Percentiles rank a stretch among this genome's conserved stretches.
Conservation (phyloP, 1,140 invertebrate species). For the Whitmania pigra region DNA sequence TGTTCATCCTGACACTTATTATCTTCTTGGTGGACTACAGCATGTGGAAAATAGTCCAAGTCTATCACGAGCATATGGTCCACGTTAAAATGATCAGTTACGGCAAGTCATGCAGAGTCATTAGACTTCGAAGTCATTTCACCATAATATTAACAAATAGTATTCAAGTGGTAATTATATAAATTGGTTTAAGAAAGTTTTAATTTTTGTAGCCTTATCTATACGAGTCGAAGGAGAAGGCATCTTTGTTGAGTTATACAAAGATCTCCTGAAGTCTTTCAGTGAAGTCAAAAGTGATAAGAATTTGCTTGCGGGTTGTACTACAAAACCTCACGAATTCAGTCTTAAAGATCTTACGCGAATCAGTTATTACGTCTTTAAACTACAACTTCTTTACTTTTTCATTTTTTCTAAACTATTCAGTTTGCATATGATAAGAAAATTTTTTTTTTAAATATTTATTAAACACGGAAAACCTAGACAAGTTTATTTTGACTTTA, state of each 20-base stretch:
- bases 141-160: too few species aligned
- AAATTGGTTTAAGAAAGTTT: neutral
- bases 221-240: neutral
- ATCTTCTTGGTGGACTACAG: slow-evolving; percentile 11
- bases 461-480: too few species aligned
- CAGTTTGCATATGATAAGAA: neutral
- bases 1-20: neutral
- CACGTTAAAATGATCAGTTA: neutral
- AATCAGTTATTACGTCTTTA: slow-evolving; percentile 2
- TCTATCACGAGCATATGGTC: neutral
- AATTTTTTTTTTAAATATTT: too few species aligned
- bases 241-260: neutral
- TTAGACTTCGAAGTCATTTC: neutral
- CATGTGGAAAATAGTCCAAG: neutral
- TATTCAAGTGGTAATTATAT: neutral
- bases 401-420: neutral
- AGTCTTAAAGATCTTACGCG: neutral
- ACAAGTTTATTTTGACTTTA: too few species aligned
- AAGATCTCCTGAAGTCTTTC: neutral
- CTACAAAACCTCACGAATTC: neutral
- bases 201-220: slow-evolving; percentile 1
- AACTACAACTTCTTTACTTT: neutral
- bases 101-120: neutral
- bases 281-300: slow-evolving; percentile 2
- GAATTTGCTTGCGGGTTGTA: neutral